Evolutionary conservation across 1,140 invertebrate species (phyloP), one percentile per base, ranked within the genome.

Genomic region (Drosophila lini): DNA sequence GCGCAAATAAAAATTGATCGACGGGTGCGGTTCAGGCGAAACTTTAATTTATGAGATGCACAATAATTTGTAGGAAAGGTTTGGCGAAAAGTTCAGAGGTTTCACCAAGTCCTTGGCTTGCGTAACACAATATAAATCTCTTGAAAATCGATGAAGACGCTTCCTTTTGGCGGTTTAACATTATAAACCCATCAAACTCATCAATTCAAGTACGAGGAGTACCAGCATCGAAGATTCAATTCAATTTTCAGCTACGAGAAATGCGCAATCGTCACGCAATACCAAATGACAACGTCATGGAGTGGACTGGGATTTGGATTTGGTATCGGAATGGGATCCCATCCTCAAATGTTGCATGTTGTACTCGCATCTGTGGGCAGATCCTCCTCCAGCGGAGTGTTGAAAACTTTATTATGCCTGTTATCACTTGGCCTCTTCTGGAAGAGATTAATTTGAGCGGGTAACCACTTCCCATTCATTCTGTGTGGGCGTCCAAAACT

Each of bases 401-500:
- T 85, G 74, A 84, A 84, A 78, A 78, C 81, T 78, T 85, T 81
- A 85, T 84, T 84, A 77, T 56, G 44, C 28, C 70, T 55, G 74
- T 84, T 83, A 83, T 76, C 80, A 83, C 48, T 45, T 19, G 0
- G 42, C 42, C 40, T 15, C 10, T 13, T 13, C 32, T 44, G 65
- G 52, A 40, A 63, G 36, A 44, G 65, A 81, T 81, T 77, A 80
- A 76, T 84, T 83, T 83, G 69, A 65, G 40, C 56, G 38, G 40
- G 31, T 52, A 55, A 73, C 41, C 41, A 42, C 44, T 45, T 78
- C 40, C 50, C 55, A 50, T 44, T 36, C 48, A 56, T 42, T 52
- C 34, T n/a, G 34, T 42, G 25, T 80, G 81, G 81, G 80, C 50
- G 65, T 61, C 11, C 15, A 19, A 32, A 62, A 55, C 45, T 61